Conservation (phyloP, 2,888 invertebrate genomes). For the Nesidiocoris tenuis region DNA sequence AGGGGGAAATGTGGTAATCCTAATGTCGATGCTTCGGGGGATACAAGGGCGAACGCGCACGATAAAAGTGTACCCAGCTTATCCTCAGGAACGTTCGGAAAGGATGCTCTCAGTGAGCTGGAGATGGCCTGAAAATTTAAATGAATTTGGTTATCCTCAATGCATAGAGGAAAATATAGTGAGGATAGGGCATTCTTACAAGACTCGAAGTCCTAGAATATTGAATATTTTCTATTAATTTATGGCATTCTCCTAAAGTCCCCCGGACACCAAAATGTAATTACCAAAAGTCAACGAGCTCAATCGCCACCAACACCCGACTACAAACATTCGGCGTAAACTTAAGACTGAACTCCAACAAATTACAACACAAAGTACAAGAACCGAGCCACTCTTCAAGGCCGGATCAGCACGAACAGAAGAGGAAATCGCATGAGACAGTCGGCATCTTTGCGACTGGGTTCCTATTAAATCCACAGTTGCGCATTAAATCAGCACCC, state of each 20-base stretch:
- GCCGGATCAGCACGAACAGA: neutral
- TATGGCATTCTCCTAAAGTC: no score
- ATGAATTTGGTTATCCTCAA: neutral
- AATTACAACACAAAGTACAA: no score
- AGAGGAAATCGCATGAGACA: neutral
- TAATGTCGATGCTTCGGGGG: slow-evolving; percentile 68
- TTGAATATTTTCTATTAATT: no score
- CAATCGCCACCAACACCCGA: no score
- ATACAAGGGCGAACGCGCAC: slow-evolving; percentile 75
- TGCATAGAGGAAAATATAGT: neutral
- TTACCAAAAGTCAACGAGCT: no score
- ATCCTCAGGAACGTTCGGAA: slow-evolving; percentile 50
- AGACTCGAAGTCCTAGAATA: no score
- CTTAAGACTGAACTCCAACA: no score
- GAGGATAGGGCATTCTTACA: no score
- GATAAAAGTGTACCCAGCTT: slow-evolving; percentile 69
- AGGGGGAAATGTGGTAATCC: slow-evolving; percentile 88
- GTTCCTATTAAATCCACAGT: neutral
- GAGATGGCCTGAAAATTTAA: slow-evolving; percentile 17
- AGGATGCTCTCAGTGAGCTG: neutral
- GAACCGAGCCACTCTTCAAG: neutral
- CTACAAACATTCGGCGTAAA: no score
- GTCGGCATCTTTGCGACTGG: neutral
- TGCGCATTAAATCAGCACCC: neutral
- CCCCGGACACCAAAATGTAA: no score